Evolutionary conservation across 2,113 vertebrate genomes (phyloP).

Genomic region (Rhagologus leucostigma): DNA sequence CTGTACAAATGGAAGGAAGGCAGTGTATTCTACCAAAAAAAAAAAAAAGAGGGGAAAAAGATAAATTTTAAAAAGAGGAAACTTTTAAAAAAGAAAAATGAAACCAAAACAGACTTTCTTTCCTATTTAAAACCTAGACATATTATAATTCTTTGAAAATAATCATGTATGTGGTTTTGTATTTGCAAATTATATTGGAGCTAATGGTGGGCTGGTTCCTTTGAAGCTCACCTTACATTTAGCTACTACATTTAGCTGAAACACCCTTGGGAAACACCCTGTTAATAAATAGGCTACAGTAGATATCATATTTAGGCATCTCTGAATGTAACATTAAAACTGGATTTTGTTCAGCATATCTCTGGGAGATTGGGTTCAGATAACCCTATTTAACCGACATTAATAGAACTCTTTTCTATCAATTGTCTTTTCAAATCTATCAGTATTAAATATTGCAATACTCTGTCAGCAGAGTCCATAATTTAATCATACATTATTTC

Average conservation of each 20-base stretch:
- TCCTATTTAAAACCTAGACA: background rate
- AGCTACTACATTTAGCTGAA: background rate
- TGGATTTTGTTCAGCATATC: rapidly evolving
- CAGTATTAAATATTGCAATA: background rate
- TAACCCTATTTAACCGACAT: background rate
- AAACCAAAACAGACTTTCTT: background rate
- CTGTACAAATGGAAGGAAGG: background rate
- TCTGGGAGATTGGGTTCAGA: background rate
- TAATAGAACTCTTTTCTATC: background rate
- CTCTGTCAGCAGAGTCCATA: background rate
- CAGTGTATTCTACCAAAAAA: background rate
- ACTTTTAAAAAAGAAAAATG: rapidly evolving
- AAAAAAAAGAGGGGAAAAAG: rapidly evolving
- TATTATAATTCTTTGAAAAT: background rate
- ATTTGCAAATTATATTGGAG: background rate
- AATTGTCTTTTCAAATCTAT: background rate
- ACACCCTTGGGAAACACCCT: background rate
- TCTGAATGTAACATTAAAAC: background rate
- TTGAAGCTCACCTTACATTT: background rate
- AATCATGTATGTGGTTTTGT: background rate
- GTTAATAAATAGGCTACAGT: background rate
- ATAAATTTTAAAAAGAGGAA: rapidly evolving
- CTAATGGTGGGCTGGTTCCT: background rate
- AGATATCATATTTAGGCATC: background rate
- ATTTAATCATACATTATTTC: background rate